phyloP scores from a whole-genome alignment of 2,797 vertebrate species.

The Argya squamiceps region DNA sequence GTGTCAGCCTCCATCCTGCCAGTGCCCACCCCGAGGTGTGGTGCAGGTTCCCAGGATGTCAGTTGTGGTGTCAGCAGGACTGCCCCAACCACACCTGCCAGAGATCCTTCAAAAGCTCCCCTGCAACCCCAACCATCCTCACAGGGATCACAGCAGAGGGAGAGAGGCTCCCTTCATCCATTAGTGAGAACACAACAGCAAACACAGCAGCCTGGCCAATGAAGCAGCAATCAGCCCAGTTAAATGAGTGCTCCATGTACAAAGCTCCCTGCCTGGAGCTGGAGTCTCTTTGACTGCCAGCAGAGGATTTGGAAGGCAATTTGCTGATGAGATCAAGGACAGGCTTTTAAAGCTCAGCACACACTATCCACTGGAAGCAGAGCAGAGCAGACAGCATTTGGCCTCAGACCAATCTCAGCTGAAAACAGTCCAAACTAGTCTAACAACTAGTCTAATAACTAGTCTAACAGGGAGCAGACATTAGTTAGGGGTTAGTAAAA shows the following conservation, averaged over 20 bases:
- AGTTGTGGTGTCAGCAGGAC: neutral
- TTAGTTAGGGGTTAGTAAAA: constrained; percentile 68
- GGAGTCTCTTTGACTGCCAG: neutral
- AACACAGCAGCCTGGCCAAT: neutral
- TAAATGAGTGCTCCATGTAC: neutral
- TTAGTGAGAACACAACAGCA: neutral
- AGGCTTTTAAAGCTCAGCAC: constrained; percentile 4
- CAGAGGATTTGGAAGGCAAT: constrained; percentile 18
- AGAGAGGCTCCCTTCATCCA: neutral
- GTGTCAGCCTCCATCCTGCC: neutral
- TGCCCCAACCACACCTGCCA: neutral
- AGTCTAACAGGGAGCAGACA: neutral
- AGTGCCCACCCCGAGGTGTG: neutral
- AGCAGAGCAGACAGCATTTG: constrained; percentile 2
- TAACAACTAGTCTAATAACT: neutral
- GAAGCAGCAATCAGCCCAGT: neutral
- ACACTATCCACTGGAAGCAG: neutral
- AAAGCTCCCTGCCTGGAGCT: constrained; percentile 45
- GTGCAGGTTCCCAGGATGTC: neutral
- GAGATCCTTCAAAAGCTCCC: neutral
- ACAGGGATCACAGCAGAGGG: neutral
- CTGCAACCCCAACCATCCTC: neutral
- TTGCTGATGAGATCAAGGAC: neutral
- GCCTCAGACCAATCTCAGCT: neutral
- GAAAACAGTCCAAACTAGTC: neutral